Evolutionary conservation across 1,140 invertebrate species (phyloP), one percentile per base, ranked within the genome.

Genomic region (Probaryconus sp.): DNA sequence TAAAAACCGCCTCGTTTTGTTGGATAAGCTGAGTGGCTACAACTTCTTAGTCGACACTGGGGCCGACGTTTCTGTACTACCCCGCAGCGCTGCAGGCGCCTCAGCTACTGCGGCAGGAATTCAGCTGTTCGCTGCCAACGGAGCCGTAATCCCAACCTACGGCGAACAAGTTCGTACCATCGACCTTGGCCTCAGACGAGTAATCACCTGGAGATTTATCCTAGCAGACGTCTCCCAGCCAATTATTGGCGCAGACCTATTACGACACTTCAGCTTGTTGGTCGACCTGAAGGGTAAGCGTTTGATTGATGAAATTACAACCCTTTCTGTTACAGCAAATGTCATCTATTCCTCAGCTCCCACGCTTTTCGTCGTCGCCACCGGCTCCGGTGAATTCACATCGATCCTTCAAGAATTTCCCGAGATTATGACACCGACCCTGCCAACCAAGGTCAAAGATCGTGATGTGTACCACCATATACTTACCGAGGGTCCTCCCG

Each of bases 221-320:
- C 53, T 89, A 0, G 87, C 86, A 1, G 82, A 88, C 38, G 79
- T 88, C 2, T 37, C 68, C 0, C 69, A 60, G 14, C 81, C 84
- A 1, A 87, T 86, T 7, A 79, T 88, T 2, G 85, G 87, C 4
- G 81, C 83, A 0, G 86, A 89, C 69, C 85, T 89, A 24, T 55
- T 89, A 5, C 13, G 21, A 0, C 37, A 83, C 50, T 82, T 76
- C 60, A 63, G 76, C 1, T 43, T 88, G 9, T n/a, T 83, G 2
- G 73, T 85, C 0, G 84, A 87, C 58, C 24, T 85, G 5, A 37
- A 61, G 13, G 48, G 72, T n/a, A 28, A 67, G 4, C 65, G 71
- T 5, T 48, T 87, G 5, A 47, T 84, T 9, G 83, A 87, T 55
- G 11, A 16, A 33, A 33, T 31, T 48, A 84, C 80, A n/a, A n/a